Evolutionary conservation across 2,113 vertebrate genomes (phyloP).

Genomic region (Malurus cyaneus): DNA sequence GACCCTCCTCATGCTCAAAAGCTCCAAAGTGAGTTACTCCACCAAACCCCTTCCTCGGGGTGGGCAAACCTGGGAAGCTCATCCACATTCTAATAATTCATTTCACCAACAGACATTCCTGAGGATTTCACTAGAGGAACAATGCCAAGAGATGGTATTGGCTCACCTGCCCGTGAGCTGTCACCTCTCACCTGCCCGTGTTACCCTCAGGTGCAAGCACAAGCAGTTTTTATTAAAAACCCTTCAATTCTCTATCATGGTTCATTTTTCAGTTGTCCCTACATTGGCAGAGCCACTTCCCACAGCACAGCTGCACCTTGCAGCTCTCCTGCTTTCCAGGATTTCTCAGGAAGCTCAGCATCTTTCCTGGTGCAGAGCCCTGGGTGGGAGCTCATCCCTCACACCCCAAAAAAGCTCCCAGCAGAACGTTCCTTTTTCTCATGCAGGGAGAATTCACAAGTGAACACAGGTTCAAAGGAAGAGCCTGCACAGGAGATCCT

Average conservation of each 20-base stretch:
- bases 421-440: not conserved
- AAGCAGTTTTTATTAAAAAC: not conserved
- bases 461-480: not conserved
- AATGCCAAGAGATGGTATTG: not conserved
- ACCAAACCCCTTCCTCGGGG: not conserved
- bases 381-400: not conserved
- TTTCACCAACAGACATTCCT: not conserved
- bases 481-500: not conserved
- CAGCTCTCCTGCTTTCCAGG: not conserved
- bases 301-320: rapidly evolving
- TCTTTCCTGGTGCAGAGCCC: not conserved
- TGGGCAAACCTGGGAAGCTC: not conserved
- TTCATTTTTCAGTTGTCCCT: not conserved
- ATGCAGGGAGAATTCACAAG: rapidly evolving
- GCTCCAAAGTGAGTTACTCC: not conserved
- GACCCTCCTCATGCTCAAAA: not conserved
- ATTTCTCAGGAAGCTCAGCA: not conserved
- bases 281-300: rapidly evolving
- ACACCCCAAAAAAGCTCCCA: not conserved
- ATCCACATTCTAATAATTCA: not conserved
- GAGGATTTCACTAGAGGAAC: not conserved
- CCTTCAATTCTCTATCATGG: not conserved
- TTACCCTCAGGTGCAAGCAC: not conserved
- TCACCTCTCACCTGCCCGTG: not conserved
- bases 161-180: rapidly evolving